Conservation (phyloP, 1,140 invertebrate species). For the Dolichoris vasculosae region DNA sequence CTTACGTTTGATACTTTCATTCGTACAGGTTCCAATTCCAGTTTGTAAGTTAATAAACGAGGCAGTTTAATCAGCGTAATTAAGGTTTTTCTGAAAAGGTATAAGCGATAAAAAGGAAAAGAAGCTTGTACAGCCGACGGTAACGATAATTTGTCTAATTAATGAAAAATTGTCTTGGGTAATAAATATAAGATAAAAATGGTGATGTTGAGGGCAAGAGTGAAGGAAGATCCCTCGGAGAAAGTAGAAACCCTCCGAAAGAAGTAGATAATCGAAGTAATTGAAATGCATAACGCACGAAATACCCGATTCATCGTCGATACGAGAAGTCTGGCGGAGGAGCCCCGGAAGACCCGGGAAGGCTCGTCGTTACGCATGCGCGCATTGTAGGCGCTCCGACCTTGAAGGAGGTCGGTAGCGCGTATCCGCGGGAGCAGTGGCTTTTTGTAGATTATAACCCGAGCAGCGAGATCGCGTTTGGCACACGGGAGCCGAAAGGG, state of each 20-base stretch:
- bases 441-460: slow-evolving; percentile 31
- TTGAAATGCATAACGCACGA: not conserved
- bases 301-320: not conserved
- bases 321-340: not conserved
- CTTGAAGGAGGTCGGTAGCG: slow-evolving; percentile 37
- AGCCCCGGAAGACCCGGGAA: not conserved
- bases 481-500: not conserved
- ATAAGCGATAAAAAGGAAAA: no score
- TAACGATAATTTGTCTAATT: no score
- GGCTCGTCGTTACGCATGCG: not conserved
- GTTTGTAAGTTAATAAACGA: no score
- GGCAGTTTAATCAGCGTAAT: no score
- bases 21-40: no score
- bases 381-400: not conserved
- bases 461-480: not conserved
- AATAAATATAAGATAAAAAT: not conserved
- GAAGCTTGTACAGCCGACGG: no score
- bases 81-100: no score
- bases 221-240: not conserved
- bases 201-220: not conserved
- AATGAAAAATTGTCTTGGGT: no score
- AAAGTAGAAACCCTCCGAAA: not conserved
- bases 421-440: slow-evolving; percentile 16
- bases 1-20: no score
- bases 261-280: not conserved